phyloP scores from a whole-genome alignment of 2,797 vertebrate genomes.

The Bovichtus variegatus region DNA sequence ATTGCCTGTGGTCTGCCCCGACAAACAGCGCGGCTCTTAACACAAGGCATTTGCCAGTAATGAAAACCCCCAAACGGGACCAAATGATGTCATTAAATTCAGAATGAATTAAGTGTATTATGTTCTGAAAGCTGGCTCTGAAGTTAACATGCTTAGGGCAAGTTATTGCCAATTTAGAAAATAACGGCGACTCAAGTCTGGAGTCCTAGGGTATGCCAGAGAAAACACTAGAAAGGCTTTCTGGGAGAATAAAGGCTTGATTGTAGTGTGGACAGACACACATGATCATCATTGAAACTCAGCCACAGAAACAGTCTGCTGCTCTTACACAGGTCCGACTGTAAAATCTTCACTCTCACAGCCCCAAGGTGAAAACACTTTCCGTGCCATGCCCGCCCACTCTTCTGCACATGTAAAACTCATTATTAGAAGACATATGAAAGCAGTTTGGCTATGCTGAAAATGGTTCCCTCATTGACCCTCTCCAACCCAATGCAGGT shows the following conservation, averaged over 20 bases:
- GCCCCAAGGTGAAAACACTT: conserved; percentile 42
- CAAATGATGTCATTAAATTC: conserved; percentile 83
- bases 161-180: conserved; percentile 82
- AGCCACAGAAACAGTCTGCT: conserved; percentile 45
- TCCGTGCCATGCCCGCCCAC: conserved; percentile 8
- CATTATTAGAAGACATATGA: conserved; percentile 34
- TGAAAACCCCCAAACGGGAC: conserved; percentile 75
- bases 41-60: conserved; percentile 75
- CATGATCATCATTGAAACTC: conserved; percentile 68
- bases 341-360: conserved; percentile 41
- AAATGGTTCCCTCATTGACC: background rate
- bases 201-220: conserved; percentile 63
- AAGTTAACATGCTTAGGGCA: conserved; percentile 72
- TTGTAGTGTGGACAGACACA: conserved; percentile 70
- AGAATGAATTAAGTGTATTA: conserved; percentile 81
- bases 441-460: background rate
- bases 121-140: conserved; percentile 78
- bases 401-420: conserved; percentile 32
- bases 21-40: conserved; percentile 71
- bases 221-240: conserved; percentile 74
- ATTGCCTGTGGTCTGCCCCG: conserved; percentile 72
- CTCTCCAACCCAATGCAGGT: conserved; percentile 58
- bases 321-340: conserved; percentile 52
- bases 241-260: conserved; percentile 77
- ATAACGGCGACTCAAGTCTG: conserved; percentile 68